A percentile compares a stretch with the other conserved stretches of the same genome.
phyloP scores from a whole-genome alignment of 2,888 invertebrate genomes.

The Platynereis dumerilii region DNA sequence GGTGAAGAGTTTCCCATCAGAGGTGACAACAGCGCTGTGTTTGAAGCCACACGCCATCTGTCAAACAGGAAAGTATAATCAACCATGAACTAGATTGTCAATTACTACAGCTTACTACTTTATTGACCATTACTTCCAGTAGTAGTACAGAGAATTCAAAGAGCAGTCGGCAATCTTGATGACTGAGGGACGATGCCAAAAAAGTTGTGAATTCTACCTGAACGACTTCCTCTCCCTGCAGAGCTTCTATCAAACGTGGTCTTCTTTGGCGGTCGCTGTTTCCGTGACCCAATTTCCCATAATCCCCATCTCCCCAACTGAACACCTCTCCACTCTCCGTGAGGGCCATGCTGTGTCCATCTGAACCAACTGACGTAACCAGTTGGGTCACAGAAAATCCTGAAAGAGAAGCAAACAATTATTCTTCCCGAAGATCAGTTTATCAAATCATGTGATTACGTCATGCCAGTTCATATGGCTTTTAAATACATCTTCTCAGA shows the following conservation, averaged over 20 bases:
- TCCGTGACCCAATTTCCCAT: constrained; percentile 73
- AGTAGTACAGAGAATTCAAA: too few species aligned
- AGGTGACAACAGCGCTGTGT: constrained; percentile 72
- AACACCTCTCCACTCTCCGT: constrained; percentile 74
- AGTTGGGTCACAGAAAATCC: constrained; percentile 72
- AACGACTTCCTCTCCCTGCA: constrained; percentile 70
- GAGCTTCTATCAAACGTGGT: constrained; percentile 71
- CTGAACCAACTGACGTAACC: constrained; percentile 72
- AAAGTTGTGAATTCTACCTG: too few species aligned
- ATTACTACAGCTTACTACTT: too few species aligned
- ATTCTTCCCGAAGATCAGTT: background rate
- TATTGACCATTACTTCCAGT: too few species aligned
- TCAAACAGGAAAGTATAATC: background rate
- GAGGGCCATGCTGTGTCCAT: constrained; percentile 72
- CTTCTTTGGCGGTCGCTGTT: constrained; percentile 71
- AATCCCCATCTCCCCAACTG: constrained; percentile 74
- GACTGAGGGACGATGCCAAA: too few species aligned
- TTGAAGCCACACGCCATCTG: constrained; percentile 72
- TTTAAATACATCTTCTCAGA: too few species aligned
- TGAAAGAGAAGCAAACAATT: constrained; percentile 37
- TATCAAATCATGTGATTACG: too few species aligned
- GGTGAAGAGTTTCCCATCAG: constrained; percentile 71
- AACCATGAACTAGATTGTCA: too few species aligned
- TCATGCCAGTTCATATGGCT: too few species aligned
- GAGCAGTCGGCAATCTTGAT: too few species aligned